A percentile compares a stretch with the other conserved stretches of the same genome.
Conservation (phyloP, 2,888 invertebrate species). For the Schizaphis graminum region DNA sequence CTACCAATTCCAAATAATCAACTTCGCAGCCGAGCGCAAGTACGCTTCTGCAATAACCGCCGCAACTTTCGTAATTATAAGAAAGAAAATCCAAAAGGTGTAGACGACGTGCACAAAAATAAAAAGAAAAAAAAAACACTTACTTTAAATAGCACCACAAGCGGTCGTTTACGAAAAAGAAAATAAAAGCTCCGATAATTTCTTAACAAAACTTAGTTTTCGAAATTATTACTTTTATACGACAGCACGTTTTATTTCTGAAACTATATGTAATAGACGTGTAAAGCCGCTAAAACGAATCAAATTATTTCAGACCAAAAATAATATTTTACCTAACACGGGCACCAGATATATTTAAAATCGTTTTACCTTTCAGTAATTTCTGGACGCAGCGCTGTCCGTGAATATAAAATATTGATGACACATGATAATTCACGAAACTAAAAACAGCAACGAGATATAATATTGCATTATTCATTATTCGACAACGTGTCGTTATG, state of each 20-base stretch:
- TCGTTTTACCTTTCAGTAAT: not conserved
- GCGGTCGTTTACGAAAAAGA: conserved; percentile 12
- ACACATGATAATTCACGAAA: not conserved
- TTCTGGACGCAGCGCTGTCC: not conserved
- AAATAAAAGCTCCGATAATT: conserved; percentile 12
- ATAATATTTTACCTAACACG: not conserved
- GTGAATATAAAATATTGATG: not conserved
- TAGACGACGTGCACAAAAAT: not conserved
- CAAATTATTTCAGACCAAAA: not conserved
- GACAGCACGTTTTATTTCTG: not conserved
- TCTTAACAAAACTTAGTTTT: conserved; percentile 23
- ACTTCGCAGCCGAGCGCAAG: not conserved
- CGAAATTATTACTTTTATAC: not conserved
- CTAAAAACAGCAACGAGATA: not conserved
- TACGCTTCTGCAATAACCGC: not conserved
- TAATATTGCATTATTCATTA: not conserved
- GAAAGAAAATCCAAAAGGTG: conserved; percentile 16
- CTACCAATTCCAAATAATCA: conserved; percentile 7
- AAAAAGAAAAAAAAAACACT: conserved; percentile 32
- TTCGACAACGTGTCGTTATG: not conserved
- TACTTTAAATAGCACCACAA: conserved; percentile 7
- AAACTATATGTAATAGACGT: not conserved
- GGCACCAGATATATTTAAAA: not conserved
- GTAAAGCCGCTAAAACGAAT: not conserved
- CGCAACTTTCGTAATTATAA: conserved; percentile 34